Conservation (phyloP, 2,113 vertebrate species). For the Corythornis cristatus region DNA sequence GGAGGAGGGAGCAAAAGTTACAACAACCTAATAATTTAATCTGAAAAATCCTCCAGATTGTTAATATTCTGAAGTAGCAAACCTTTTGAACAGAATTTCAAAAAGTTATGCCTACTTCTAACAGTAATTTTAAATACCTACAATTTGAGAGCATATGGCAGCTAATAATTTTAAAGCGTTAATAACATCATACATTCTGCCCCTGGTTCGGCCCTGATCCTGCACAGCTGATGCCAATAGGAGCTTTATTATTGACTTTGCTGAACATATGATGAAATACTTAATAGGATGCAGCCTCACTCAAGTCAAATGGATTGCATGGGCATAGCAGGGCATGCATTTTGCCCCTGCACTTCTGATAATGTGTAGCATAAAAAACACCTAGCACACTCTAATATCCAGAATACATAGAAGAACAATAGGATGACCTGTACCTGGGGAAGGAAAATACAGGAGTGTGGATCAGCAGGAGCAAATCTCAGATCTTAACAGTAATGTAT, state of each 20-base stretch:
- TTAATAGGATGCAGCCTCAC: background rate
- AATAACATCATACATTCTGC: background rate
- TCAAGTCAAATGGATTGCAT: background rate
- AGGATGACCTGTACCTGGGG: rapidly evolving
- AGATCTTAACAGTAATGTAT: background rate
- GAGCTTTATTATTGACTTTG: background rate
- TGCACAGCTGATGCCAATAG: background rate
- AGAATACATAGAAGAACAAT: background rate
- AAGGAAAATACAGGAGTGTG: background rate
- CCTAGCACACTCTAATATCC: background rate
- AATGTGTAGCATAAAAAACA: background rate
- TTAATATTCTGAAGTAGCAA: slow-evolving; percentile 23
- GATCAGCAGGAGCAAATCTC: background rate
- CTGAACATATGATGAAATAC: background rate
- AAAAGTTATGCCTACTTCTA: background rate
- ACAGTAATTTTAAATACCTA: background rate
- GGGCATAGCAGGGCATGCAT: background rate
- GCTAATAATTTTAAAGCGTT: background rate
- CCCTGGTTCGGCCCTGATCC: background rate
- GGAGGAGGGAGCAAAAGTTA: background rate
- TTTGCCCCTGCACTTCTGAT: background rate
- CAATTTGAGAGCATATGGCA: background rate
- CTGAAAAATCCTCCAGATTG: background rate
- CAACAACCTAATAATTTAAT: slow-evolving; percentile 7
- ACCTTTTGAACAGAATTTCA: background rate